Conservation (phyloP, 2,888 invertebrate genomes). For the Schizotus pectinicornis region DNA sequence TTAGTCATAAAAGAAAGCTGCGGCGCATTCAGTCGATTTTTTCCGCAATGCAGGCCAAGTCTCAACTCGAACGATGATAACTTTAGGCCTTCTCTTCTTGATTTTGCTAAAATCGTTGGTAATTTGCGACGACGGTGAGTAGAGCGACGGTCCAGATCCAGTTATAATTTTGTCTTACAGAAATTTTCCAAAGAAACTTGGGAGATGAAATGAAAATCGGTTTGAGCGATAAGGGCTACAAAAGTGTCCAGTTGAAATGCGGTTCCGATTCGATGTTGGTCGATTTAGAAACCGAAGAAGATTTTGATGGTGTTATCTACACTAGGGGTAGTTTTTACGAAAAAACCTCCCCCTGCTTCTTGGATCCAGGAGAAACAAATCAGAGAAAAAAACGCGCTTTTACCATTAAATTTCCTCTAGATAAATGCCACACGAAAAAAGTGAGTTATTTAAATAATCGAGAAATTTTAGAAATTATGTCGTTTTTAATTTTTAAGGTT, state of each 20-base stretch:
- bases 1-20: slow-evolving; percentile 15
- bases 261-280: slow-evolving; percentile 64
- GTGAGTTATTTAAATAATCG: slow-evolving; percentile 45
- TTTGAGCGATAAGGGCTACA: slow-evolving; percentile 63
- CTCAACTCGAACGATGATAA: no score
- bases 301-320: slow-evolving; percentile 68
- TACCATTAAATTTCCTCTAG: slow-evolving; percentile 63
- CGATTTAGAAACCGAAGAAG: slow-evolving; percentile 60
- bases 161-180: slow-evolving; percentile 32
- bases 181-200: slow-evolving; percentile 62
- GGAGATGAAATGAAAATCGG: slow-evolving; percentile 65
- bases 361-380: slow-evolving; percentile 57
- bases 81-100: no score
- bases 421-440: slow-evolving; percentile 64
- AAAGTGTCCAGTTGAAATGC: slow-evolving; percentile 64
- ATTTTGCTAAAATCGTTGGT: no score
- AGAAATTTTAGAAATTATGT: background rate
- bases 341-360: slow-evolving; percentile 64
- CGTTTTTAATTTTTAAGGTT: slow-evolving; percentile 48
- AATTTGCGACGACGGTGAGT: slow-evolving; percentile 12
- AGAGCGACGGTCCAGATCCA: background rate
- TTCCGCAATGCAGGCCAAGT: no score
- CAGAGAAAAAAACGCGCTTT: slow-evolving; percentile 57
- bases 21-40: background rate
- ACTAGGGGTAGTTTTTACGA: slow-evolving; percentile 67